Percentiles rank a stretch among this genome's conserved stretches.
phyloP scores from a whole-genome alignment of 1,140 invertebrate genomes.

The Hyles vespertilio region DNA sequence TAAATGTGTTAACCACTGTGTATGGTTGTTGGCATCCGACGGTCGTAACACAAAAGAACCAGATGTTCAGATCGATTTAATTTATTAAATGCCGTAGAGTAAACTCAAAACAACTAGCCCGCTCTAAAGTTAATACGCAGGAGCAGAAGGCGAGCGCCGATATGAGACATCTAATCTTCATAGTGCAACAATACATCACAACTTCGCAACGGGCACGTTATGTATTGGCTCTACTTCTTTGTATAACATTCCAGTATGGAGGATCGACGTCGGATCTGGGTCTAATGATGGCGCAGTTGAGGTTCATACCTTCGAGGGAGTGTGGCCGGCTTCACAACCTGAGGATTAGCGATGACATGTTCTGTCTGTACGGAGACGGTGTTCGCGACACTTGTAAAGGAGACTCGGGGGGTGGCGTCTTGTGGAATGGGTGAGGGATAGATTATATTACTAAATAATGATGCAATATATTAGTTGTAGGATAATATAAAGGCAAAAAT shows the following conservation, averaged over 20 bases:
- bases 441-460: not conserved
- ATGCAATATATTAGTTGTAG: not conserved
- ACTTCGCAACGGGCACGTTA: too few relatives aligned
- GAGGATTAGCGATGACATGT: constrained; percentile 43
- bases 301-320: constrained; percentile 26
- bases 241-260: constrained; percentile 28
- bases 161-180: too few relatives aligned
- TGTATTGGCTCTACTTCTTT: not conserved
- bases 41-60: too few relatives aligned
- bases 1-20: too few relatives aligned
- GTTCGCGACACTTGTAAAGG: constrained; percentile 44
- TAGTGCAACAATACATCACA: too few relatives aligned
- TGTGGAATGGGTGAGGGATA: constrained; percentile 41
- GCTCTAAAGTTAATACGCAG: too few relatives aligned
- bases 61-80: too few relatives aligned
- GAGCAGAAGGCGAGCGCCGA: too few relatives aligned
- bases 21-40: too few relatives aligned
- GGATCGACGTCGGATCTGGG: constrained; percentile 32
- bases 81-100: too few relatives aligned
- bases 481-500: not conserved
- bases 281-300: constrained; percentile 34
- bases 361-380: constrained; percentile 51
- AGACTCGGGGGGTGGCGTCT: constrained; percentile 48
- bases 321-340: constrained; percentile 33
- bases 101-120: too few relatives aligned